These are phyloP conservation scores for Hydropsyche tenuis DNA, from an alignment of 1,140 invertebrate genomes.

Conservation along the genomic window DNA sequence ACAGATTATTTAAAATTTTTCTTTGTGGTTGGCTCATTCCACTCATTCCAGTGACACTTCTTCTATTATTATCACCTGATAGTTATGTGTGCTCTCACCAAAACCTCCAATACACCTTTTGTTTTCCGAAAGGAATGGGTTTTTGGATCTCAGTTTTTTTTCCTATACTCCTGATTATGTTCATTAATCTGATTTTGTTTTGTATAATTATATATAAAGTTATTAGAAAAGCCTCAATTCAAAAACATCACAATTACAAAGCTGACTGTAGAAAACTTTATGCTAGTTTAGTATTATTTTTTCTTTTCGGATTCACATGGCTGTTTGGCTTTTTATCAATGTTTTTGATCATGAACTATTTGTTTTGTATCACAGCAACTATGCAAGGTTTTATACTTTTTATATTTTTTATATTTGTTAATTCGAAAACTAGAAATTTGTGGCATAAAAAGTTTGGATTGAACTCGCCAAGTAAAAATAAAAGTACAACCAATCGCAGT, in stretches of 20 bases:
- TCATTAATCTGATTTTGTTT: conserved; percentile 60
- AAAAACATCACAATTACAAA: conserved; percentile 56
- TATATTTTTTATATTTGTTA: neutral
- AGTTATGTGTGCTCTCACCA: conserved; percentile 56
- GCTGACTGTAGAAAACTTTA: conserved; percentile 56
- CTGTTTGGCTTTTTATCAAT: conserved; percentile 58
- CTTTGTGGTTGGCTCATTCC: conserved; percentile 59
- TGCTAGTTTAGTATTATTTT: conserved; percentile 59
- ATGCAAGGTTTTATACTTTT: conserved; percentile 38
- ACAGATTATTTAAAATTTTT: conserved; percentile 56
- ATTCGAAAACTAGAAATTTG: neutral
- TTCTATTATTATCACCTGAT: conserved; percentile 54
- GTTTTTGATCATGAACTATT: conserved; percentile 56
- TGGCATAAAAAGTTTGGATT: neutral
- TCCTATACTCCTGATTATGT: conserved; percentile 56
- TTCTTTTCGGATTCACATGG: conserved; percentile 62
- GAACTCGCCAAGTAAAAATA: too few species aligned
- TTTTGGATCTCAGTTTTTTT: conserved; percentile 58
- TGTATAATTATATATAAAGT: conserved; percentile 59
- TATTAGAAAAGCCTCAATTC: conserved; percentile 56
- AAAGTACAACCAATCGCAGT: too few species aligned
- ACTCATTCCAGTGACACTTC: conserved; percentile 55
- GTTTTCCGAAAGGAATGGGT: conserved; percentile 57
- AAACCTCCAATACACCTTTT: conserved; percentile 53
- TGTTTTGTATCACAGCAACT: conserved; percentile 60